A percentile compares a stretch with the other conserved stretches of the same genome.
These are phyloP conservation scores for Cephalopachus bancanus DNA, from an alignment of 2,797 vertebrate genomes.

Conservation along the genomic window DNA sequence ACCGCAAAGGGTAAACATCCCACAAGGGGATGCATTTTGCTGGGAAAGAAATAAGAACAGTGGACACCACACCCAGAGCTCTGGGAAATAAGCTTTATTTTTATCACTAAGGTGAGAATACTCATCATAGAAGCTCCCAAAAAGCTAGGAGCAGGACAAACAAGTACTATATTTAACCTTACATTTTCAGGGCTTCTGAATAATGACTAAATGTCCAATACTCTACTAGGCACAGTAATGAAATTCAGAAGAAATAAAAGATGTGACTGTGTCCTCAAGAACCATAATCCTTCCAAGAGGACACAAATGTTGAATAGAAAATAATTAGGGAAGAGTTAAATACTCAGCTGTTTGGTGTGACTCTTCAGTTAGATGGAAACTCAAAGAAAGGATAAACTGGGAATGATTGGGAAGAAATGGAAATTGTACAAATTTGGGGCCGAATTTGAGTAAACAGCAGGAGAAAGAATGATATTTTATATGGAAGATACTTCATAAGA, in stretches of 20 bases:
- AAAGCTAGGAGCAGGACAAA: not conserved
- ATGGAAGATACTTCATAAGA: not conserved
- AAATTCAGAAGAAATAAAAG: slow-evolving; percentile 32
- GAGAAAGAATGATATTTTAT: not conserved
- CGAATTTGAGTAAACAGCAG: not conserved
- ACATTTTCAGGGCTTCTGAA: not conserved
- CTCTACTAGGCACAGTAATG: not conserved
- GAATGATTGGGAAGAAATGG: not conserved
- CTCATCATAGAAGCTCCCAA: not conserved
- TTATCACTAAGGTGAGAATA: not conserved
- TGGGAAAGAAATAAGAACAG: not conserved
- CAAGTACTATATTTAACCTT: not conserved
- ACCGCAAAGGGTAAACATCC: not conserved
- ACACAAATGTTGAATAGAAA: not conserved
- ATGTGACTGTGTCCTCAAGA: not conserved
- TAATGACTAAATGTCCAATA: not conserved
- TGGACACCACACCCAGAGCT: not conserved
- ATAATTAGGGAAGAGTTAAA: not conserved
- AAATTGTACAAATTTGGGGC: not conserved
- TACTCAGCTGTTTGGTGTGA: not conserved
- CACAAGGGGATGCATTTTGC: not conserved
- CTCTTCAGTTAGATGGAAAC: not conserved
- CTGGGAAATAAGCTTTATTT: not conserved
- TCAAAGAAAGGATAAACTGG: not conserved
- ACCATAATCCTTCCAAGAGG: not conserved